Evolutionary conservation across 2,113 vertebrate genomes (phyloP), one percentile per base, ranked within the genome.

Genomic region (Egretta garzetta): DNA sequence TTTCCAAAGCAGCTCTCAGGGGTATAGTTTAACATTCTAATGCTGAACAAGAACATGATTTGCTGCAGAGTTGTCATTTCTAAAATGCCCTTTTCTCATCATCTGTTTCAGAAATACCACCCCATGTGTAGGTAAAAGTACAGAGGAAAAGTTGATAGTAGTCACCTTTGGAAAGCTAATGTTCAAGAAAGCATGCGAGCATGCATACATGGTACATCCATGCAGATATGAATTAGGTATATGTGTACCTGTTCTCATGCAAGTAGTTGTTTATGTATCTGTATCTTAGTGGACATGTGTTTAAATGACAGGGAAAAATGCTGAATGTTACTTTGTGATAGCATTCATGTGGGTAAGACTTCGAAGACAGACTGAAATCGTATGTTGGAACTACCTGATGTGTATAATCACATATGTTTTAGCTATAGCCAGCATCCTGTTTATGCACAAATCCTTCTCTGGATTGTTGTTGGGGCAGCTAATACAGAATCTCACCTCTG

Each of bases 1-100:
- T 87, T 95, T 81, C 80, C 86, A 80, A 93, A 92, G 73, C 70
- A 85, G 50, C 62, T 94, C 76, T 95, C 86, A 24, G 32, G 45
- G 23, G n/a, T 66, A 22, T 58, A 85, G 58, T 96, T 91, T 84
- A 82, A 70, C 58, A 43, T 82, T 87, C 37, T 80, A 41, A 87
- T 73, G 52, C 28, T 73, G 80, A 87, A 70, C 49, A 82, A 53
- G 80, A 96, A 23, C 53, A n/a, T 71, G 80, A 85, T 91, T 82
- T 94, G 62, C 82, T 88, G 52, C 67, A 35, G 43, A 91, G 43
- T 2, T 82, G 80, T 96, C 10, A 9, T 86, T 92, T 96, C 70
- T 53, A 56, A 93, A 94, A 86, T 82, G 45, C 28, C 45, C 17
- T 70, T 82, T 92, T 52, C 17, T 92, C 66, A 72, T 76, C 19